Percentiles rank a stretch among this genome's conserved stretches.
These are phyloP conservation scores for Carcina quercana DNA, from an alignment of 2,888 invertebrate genomes.

Conservation along the genomic window DNA sequence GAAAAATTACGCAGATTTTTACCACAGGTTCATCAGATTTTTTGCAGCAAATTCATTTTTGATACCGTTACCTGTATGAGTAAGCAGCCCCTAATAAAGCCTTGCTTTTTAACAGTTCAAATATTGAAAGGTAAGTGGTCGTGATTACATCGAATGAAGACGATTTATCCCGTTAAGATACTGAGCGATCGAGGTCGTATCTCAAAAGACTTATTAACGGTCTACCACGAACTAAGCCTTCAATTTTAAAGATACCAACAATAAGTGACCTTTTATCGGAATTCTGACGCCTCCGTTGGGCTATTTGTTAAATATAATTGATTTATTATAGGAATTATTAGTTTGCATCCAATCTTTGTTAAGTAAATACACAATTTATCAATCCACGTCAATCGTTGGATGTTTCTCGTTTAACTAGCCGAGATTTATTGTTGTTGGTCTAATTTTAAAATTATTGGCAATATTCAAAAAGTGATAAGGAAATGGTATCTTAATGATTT, in stretches of 20 bases:
- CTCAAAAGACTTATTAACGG: slow-evolving; percentile 25
- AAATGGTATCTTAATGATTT: too few species aligned
- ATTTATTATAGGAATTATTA: slow-evolving; percentile 23
- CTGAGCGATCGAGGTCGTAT: slow-evolving; percentile 28
- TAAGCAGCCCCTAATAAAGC: too few species aligned
- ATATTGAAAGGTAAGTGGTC: slow-evolving; percentile 11
- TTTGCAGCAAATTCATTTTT: too few species aligned
- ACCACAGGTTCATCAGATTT: too few species aligned
- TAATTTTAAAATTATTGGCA: too few species aligned
- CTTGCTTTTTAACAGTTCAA: too few species aligned
- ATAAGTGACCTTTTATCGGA: slow-evolving; percentile 43
- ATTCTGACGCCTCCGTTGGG: slow-evolving; percentile 30
- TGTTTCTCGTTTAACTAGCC: not conserved
- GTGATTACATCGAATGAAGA: slow-evolving; percentile 27
- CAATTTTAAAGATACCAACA: slow-evolving; percentile 41
- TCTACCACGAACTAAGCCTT: slow-evolving; percentile 18
- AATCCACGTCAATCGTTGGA: not conserved
- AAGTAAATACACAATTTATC: not conserved
- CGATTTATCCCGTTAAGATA: slow-evolving; percentile 27
- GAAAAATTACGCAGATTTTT: too few species aligned
- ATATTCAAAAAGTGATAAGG: not conserved
- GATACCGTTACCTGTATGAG: too few species aligned
- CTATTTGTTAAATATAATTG: slow-evolving; percentile 37
- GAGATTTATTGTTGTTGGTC: too few species aligned
- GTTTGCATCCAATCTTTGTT: not conserved